Evolutionary conservation across 2,113 vertebrate species (phyloP), one percentile per base, ranked within the genome.

Genomic region (Scopus umbretta): DNA sequence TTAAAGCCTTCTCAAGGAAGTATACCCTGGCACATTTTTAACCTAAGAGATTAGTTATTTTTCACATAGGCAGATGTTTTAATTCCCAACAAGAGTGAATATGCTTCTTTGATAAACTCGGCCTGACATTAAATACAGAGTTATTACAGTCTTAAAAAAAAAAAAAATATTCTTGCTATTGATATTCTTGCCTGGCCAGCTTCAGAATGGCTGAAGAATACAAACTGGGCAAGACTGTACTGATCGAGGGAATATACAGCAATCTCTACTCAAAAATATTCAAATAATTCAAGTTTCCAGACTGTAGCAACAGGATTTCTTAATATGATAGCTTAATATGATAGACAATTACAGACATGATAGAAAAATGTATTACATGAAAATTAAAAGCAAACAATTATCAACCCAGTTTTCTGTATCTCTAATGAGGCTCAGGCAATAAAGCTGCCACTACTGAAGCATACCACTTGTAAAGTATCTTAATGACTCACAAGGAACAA

Each of bases 341-440:
- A 79, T 5, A 78, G 61, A 71, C 74, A 82, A 67, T 85, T 82
- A 91, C 16, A 85, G 70, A 73, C 6, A 5, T 53, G 16, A 30
- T 36, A 90, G 40, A 84, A 93, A 94, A 91, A 92, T 11, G 61
- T 2, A 5, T n/a, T 89, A 72, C 15, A n/a, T 32, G 53, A 92
- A 92, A 94, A 95, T 80, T 76, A 81, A 97, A 92, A 80, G 88
- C 74, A 91, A 93, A 92, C 61, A 70, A 91, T 94, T 89, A 87
- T 34, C 80, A 63, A 45, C 25, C 6, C 15, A 32, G 32, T 89
- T 75, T 75, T 95, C 30, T 76, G 38, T 82, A 70, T 66, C 74
- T 91, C 50, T 87, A 90, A 82, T 62, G 76, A 95, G 59, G 45
- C 34, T 72, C 45, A 91, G 56, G 43, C 73, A 97, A 82, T 87